These are phyloP conservation scores for Pomacea canaliculata DNA, from an alignment of 2,888 invertebrate genomes.

Conservation along the genomic window DNA sequence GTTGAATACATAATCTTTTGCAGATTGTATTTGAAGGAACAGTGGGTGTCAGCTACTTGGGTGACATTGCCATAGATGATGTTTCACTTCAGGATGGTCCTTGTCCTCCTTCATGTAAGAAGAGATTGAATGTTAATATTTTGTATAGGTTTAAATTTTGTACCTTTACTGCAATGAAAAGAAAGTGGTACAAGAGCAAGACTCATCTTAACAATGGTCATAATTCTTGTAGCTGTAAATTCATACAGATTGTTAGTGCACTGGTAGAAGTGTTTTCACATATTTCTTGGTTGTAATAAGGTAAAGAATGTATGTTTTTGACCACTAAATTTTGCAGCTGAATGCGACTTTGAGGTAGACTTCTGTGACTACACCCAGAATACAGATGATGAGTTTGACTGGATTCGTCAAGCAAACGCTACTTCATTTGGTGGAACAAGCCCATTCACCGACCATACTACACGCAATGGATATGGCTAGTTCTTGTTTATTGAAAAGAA, in stretches of 20 bases:
- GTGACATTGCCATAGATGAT: conserved; percentile 65
- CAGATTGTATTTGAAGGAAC: conserved; percentile 62
- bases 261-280: too few species aligned
- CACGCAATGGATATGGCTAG: conserved; percentile 38
- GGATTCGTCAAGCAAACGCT: conserved; percentile 49
- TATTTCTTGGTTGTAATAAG: too few species aligned
- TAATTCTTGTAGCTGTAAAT: too few species aligned
- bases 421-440: conserved; percentile 46
- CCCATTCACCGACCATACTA: conserved; percentile 57
- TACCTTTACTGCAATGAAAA: too few species aligned
- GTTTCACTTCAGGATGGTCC: conserved; percentile 43
- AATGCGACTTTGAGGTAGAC: conserved; percentile 62
- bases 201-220: too few species aligned
- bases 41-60: conserved; percentile 56
- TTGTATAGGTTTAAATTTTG: too few species aligned
- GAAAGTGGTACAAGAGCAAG: too few species aligned
- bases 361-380: conserved; percentile 58
- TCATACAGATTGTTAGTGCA: too few species aligned
- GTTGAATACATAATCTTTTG: too few species aligned
- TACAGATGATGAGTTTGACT: conserved; percentile 51
- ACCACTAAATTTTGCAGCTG: conserved; percentile 30
- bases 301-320: too few species aligned
- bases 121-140: too few species aligned
- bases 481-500: too few species aligned
- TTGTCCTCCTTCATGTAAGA: conserved; percentile 38